Percentiles rank a stretch among this genome's conserved stretches.
phyloP scores from a whole-genome alignment of 2,113 vertebrate species.

The Chaetura pelagica region DNA sequence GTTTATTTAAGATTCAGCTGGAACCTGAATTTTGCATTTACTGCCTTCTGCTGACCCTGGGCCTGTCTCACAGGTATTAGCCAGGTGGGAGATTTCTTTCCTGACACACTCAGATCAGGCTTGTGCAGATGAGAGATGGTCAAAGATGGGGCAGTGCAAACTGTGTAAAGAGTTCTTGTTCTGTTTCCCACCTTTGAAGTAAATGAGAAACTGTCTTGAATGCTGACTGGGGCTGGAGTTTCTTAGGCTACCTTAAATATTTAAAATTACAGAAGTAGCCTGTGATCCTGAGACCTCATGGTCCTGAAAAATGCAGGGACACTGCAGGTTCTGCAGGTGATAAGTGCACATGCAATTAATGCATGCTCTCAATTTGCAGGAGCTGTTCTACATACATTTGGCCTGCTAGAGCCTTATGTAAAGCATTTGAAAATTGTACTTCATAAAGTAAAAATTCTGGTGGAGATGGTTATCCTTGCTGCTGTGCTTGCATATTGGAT shows the following conservation, averaged over 20 bases:
- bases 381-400: not conserved
- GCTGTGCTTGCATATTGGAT: not conserved
- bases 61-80: not conserved
- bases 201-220: not conserved
- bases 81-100: not conserved
- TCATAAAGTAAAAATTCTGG: not conserved
- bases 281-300: not conserved
- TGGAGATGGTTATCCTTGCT: not conserved
- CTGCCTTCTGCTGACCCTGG: not conserved
- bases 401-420: not conserved
- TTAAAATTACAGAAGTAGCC: not conserved
- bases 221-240: not conserved
- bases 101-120: not conserved
- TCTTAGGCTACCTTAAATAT: slow-evolving; percentile 12
- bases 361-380: not conserved
- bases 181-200: not conserved
- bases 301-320: not conserved
- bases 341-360: not conserved
- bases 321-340: not conserved
- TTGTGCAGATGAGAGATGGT: not conserved
- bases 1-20: not conserved
- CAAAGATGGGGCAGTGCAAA: not conserved
- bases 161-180: fast-evolving
- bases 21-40: not conserved
- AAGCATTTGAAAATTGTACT: not conserved